Conservation (phyloP, 2,888 invertebrate genomes). For the Diplolepis rosae region DNA sequence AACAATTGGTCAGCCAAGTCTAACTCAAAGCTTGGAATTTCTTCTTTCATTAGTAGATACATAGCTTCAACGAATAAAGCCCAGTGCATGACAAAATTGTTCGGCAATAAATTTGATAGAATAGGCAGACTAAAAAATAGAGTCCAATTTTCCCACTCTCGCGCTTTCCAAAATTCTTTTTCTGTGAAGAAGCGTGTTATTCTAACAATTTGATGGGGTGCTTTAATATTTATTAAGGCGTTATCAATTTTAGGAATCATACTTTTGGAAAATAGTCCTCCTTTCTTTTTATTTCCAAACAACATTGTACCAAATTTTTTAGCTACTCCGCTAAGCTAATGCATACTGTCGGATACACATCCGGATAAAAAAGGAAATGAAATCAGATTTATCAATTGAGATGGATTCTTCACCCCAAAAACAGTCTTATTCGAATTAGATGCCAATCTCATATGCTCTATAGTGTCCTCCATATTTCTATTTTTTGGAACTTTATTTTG, state of each 20-base stretch:
- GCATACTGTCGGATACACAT: constrained; percentile 39
- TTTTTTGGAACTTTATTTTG: constrained; percentile 1
- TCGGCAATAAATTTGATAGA: not conserved
- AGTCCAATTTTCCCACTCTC: no score
- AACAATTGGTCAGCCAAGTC: constrained; percentile 30
- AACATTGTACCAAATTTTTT: constrained; percentile 31
- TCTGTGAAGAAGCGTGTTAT: not conserved
- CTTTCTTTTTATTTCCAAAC: not conserved
- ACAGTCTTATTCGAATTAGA: constrained; percentile 25
- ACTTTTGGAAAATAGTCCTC: not conserved
- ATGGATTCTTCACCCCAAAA: constrained; percentile 36
- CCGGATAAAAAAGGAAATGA: constrained; percentile 36
- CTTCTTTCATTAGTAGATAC: constrained; percentile 29
- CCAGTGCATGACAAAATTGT: constrained; percentile 32
- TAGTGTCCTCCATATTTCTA: constrained; percentile 30
- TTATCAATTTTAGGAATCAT: not conserved
- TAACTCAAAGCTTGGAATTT: constrained; percentile 7
- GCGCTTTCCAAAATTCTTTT: constrained; percentile 10
- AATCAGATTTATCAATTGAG: constrained; percentile 33
- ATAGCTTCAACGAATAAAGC: constrained; percentile 27
- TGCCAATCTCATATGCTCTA: constrained; percentile 32
- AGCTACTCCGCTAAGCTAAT: constrained; percentile 28
- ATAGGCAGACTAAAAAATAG: not conserved
- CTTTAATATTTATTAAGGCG: not conserved
- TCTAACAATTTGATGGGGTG: not conserved